Conservation (phyloP, 2,797 vertebrate species). For the Brotula barbata region DNA sequence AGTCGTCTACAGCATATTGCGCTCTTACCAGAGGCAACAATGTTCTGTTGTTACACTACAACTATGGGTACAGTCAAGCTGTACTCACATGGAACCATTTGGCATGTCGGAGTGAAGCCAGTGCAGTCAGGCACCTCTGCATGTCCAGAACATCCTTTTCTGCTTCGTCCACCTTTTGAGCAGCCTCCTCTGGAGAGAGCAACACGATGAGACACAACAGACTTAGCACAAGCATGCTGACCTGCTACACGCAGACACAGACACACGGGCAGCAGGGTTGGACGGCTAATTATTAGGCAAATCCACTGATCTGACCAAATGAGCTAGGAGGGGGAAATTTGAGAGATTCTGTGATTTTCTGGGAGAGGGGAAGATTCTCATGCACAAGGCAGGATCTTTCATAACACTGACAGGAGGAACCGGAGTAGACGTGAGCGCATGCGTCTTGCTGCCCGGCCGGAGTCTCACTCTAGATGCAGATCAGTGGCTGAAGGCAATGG, state of each 20-base stretch:
- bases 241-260: slow-evolving; percentile 59
- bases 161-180: slow-evolving; percentile 51
- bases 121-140: slow-evolving; percentile 88
- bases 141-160: slow-evolving; percentile 86
- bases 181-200: slow-evolving; percentile 84
- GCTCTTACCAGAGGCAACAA: too few relatives aligned
- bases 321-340: slow-evolving; percentile 41
- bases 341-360: slow-evolving; percentile 39
- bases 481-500: slow-evolving; percentile 61
- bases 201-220: slow-evolving; percentile 79
- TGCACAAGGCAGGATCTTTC: slow-evolving; percentile 58
- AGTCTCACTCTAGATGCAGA: slow-evolving; percentile 66
- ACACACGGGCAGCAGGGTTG: slow-evolving; percentile 60
- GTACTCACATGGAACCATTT: slow-evolving; percentile 97
- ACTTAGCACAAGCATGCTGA: slow-evolving; percentile 81
- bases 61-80: slow-evolving; percentile 21
- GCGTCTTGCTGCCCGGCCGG: slow-evolving; percentile 49
- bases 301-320: slow-evolving; percentile 71
- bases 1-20: too few relatives aligned
- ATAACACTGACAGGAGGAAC: slow-evolving; percentile 49
- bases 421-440: slow-evolving; percentile 59
- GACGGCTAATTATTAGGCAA: slow-evolving; percentile 54
- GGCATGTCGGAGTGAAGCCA: slow-evolving; percentile 91
- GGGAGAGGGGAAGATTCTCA: slow-evolving; percentile 35
- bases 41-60: background rate